A percentile compares a stretch with the other conserved stretches of the same genome.
These are phyloP conservation scores for Acleris laterana DNA, from an alignment of 2,888 invertebrate species.

Conservation along the genomic window DNA sequence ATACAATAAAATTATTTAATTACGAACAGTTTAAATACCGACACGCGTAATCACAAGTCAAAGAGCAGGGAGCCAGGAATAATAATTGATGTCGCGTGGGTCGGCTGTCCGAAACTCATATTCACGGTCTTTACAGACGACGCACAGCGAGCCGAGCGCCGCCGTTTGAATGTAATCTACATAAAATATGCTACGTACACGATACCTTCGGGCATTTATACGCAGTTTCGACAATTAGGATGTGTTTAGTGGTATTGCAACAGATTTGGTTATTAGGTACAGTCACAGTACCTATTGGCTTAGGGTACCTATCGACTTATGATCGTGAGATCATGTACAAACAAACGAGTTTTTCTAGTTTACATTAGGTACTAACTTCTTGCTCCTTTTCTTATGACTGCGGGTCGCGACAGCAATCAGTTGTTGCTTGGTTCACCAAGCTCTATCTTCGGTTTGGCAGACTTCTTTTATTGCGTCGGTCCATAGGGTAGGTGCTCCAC, in stretches of 20 bases:
- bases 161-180: conserved; percentile 15
- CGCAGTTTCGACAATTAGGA: background rate
- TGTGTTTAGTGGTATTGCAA: background rate
- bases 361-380: too few species aligned
- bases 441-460: too few species aligned
- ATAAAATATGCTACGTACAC: conserved; percentile 13
- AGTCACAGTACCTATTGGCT: background rate
- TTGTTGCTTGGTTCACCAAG: too few species aligned
- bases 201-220: background rate
- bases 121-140: background rate
- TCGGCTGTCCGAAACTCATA: conserved; percentile 3
- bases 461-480: too few species aligned
- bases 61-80: conserved; percentile 15
- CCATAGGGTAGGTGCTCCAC: too few species aligned
- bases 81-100: conserved; percentile 7
- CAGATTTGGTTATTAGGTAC: background rate
- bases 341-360: too few species aligned
- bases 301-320: too few species aligned
- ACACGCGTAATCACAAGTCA: conserved; percentile 18
- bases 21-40: background rate
- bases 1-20: too few species aligned
- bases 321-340: too few species aligned
- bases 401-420: too few species aligned
- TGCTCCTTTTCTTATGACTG: too few species aligned
- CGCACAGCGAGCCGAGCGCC: background rate